These are phyloP conservation scores for Aproaerema taeniolella DNA, from an alignment of 2,888 invertebrate species.

Conservation along the genomic window DNA sequence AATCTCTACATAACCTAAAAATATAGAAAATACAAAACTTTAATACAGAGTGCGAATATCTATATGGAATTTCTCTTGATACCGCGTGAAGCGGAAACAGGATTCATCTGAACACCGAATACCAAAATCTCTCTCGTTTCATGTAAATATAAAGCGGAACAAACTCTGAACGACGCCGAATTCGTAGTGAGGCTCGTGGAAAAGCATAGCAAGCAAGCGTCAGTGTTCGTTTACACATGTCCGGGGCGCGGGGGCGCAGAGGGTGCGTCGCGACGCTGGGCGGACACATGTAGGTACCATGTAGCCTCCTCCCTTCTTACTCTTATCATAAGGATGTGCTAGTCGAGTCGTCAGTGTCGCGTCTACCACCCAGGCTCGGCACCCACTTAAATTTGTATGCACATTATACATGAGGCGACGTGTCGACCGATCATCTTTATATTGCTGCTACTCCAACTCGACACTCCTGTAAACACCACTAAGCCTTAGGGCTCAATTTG, in stretches of 20 bases:
- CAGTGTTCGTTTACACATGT: constrained; percentile 59
- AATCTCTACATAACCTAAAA: no score
- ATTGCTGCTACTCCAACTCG: constrained; percentile 43
- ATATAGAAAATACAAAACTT: neutral
- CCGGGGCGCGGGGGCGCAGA: constrained; percentile 32
- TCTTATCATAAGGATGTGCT: constrained; percentile 51
- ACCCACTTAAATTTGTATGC: constrained; percentile 62
- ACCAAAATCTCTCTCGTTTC: constrained; percentile 52
- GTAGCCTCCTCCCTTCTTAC: constrained; percentile 39
- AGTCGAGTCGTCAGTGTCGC: constrained; percentile 37
- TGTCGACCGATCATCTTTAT: constrained; percentile 65
- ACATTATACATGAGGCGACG: constrained; percentile 68
- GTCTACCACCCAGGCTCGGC: constrained; percentile 26
- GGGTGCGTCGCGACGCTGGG: constrained; percentile 46
- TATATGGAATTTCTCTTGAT: constrained; percentile 24
- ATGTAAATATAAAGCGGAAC: constrained; percentile 63
- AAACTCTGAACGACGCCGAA: constrained; percentile 55
- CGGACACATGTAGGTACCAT: constrained; percentile 58
- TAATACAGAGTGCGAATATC: neutral
- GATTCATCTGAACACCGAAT: constrained; percentile 44
- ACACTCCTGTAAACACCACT: constrained; percentile 42
- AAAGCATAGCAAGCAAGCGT: constrained; percentile 40
- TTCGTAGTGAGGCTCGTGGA: constrained; percentile 42
- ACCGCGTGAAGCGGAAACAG: constrained; percentile 34
- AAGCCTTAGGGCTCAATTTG: constrained; percentile 38